phyloP scores from a whole-genome alignment of 2,888 invertebrate genomes.

The Pterostichus madidus region DNA sequence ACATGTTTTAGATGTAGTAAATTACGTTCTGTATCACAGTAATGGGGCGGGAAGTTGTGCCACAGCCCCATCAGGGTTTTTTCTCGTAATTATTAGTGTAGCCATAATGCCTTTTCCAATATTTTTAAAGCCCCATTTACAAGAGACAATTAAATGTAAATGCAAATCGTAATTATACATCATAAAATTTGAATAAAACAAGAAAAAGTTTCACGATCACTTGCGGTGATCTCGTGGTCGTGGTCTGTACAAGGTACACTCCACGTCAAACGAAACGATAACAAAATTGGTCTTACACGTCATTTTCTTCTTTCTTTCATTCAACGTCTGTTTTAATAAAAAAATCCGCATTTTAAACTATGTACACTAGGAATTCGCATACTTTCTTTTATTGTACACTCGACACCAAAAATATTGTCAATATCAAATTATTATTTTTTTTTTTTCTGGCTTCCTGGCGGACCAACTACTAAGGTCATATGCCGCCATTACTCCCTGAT shows the following conservation, averaged over 20 bases:
- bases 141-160: conserved; percentile 58
- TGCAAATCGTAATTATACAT: conserved; percentile 62
- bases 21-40: not conserved
- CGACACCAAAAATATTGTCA: not conserved
- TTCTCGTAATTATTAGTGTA: conserved; percentile 28
- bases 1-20: not conserved
- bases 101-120: conserved; percentile 46
- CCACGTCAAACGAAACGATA: conserved; percentile 22
- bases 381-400: not conserved
- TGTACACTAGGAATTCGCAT: conserved; percentile 3
- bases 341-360: conserved; percentile 17
- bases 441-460: too few species aligned
- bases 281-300: conserved; percentile 38
- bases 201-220: conserved; percentile 50
- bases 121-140: conserved; percentile 44
- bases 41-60: not conserved
- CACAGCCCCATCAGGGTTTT: not conserved
- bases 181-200: conserved; percentile 66
- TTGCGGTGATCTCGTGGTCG: conserved; percentile 14
- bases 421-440: too few species aligned
- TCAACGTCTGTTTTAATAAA: conserved; percentile 18
- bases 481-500: too few species aligned
- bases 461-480: too few species aligned
- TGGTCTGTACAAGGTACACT: conserved; percentile 4
- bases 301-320: conserved; percentile 16